phyloP scores from a whole-genome alignment of 2,797 vertebrate genomes.

The Acanthurus lineatus region DNA sequence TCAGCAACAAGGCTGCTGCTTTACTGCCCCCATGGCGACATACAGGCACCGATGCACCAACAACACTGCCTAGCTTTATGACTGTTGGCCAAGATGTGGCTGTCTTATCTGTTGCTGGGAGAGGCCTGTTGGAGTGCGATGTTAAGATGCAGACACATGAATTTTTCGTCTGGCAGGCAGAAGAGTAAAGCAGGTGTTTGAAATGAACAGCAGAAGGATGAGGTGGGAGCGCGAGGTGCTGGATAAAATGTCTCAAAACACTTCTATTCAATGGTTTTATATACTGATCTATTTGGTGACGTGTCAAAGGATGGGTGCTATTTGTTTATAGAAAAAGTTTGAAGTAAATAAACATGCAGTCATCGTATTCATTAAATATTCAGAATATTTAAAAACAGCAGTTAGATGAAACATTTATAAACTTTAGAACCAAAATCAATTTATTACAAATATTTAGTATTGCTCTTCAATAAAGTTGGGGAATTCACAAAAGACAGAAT shows the following conservation, averaged over 20 bases:
- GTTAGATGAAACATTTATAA: not conserved
- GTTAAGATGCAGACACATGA: constrained; percentile 16
- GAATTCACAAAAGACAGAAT: too few relatives aligned
- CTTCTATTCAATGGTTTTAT: not conserved
- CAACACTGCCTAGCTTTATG: constrained; percentile 69
- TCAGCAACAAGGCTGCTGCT: constrained; percentile 71
- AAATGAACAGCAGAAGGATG: not conserved
- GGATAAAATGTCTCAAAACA: not conserved
- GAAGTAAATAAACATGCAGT: not conserved
- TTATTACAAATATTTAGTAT: not conserved
- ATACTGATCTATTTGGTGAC: not conserved
- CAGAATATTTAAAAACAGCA: not conserved
- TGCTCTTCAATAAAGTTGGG: not conserved
- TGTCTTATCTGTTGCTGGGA: constrained; percentile 69
- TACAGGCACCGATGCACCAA: constrained; percentile 57
- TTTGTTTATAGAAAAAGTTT: not conserved
- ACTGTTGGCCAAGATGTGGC: constrained; percentile 57
- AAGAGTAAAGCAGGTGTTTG: not conserved
- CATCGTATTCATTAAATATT: not conserved
- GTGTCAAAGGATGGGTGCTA: not conserved
- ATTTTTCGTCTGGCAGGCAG: not conserved
- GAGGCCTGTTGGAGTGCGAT: constrained; percentile 29
- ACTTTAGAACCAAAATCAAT: not conserved
- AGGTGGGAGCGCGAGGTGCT: not conserved
- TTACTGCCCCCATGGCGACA: constrained; percentile 76